These are phyloP conservation scores for Drosophila pectinifera DNA, from an alignment of 1,140 invertebrate species.

Conservation along the genomic window DNA sequence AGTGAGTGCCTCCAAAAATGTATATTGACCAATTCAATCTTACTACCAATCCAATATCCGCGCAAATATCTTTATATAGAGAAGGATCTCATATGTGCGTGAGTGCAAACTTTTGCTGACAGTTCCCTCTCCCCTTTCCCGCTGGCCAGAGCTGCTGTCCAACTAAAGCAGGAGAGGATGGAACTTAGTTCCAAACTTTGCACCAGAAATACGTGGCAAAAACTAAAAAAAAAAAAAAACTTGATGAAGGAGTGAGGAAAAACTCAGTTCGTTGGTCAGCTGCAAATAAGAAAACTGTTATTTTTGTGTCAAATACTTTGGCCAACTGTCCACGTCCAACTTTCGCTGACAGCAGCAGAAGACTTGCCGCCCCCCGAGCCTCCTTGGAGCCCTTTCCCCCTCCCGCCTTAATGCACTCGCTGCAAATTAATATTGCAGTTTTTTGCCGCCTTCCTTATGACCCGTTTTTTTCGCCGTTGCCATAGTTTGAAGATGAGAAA, in stretches of 20 bases:
- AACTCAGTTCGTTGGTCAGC: slow-evolving; percentile 57
- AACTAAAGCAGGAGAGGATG: slow-evolving; percentile 36
- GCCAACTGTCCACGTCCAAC: slow-evolving; percentile 81
- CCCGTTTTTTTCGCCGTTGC: slow-evolving; percentile 6
- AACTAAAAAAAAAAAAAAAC: slow-evolving; percentile 21
- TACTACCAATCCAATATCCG: background rate
- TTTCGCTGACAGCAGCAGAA: slow-evolving; percentile 78
- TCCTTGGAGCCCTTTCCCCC: slow-evolving; percentile 1
- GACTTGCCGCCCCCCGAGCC: slow-evolving; percentile 10
- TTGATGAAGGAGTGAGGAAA: slow-evolving; percentile 39
- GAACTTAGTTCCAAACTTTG: slow-evolving; percentile 51
- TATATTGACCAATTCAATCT: no score
- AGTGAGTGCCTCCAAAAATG: no score
- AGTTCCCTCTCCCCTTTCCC: slow-evolving; percentile 8
- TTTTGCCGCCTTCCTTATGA: slow-evolving; percentile 29
- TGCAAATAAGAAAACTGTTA: slow-evolving; percentile 75
- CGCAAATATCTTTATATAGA: background rate
- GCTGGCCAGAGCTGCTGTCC: slow-evolving; percentile 38
- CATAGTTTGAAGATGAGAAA: slow-evolving; percentile 58
- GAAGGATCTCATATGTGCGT: slow-evolving; percentile 38
- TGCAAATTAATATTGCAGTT: slow-evolving; percentile 82
- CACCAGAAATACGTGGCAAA: slow-evolving; percentile 46
- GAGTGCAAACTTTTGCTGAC: slow-evolving; percentile 43
- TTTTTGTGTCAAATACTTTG: slow-evolving; percentile 82
- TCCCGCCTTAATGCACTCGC: slow-evolving; percentile 73